A percentile compares a stretch with the other conserved stretches of the same genome.
Conservation (phyloP, 2,797 vertebrate species). For the Amniataba percoides region DNA sequence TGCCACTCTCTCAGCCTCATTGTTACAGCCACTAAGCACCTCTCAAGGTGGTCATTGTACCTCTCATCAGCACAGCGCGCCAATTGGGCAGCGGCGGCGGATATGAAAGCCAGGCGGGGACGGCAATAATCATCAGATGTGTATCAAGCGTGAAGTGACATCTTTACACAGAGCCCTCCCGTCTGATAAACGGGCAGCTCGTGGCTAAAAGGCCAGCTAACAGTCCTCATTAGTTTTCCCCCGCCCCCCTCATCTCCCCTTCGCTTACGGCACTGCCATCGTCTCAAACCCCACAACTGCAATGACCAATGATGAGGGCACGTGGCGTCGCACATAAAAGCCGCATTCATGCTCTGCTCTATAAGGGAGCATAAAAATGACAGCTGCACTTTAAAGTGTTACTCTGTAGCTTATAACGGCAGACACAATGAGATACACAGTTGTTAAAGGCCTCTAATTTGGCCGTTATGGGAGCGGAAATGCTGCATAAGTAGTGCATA, state of each 20-base stretch:
- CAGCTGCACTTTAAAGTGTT: slow-evolving; percentile 77
- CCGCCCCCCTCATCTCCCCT: too few species aligned
- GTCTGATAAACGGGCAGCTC: slow-evolving; percentile 76
- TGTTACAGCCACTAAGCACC: slow-evolving; percentile 59
- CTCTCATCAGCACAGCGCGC: slow-evolving; percentile 51
- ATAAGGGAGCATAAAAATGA: slow-evolving; percentile 74
- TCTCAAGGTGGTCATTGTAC: slow-evolving; percentile 61
- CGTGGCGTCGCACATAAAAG: slow-evolving; percentile 61
- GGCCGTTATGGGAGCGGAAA: slow-evolving; percentile 50
- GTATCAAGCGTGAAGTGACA: slow-evolving; percentile 80
- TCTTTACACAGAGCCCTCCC: slow-evolving; percentile 77
- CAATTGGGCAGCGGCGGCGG: slow-evolving; percentile 50
- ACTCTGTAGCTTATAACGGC: slow-evolving; percentile 62
- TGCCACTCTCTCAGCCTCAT: slow-evolving; percentile 43
- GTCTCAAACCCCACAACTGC: slow-evolving; percentile 39
- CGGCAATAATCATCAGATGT: slow-evolving; percentile 76
- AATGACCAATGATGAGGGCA: slow-evolving; percentile 75
- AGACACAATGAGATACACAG: slow-evolving; percentile 55
- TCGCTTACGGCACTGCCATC: neutral
- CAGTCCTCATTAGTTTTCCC: slow-evolving; percentile 73
- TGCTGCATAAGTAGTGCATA: slow-evolving; percentile 35
- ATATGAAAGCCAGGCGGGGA: slow-evolving; percentile 66
- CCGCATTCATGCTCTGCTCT: slow-evolving; percentile 58
- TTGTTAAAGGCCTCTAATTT: slow-evolving; percentile 70
- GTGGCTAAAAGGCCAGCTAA: slow-evolving; percentile 73